Conservation (phyloP, 2,797 vertebrate species). For the Pantherophis alleghaniensis region DNA sequence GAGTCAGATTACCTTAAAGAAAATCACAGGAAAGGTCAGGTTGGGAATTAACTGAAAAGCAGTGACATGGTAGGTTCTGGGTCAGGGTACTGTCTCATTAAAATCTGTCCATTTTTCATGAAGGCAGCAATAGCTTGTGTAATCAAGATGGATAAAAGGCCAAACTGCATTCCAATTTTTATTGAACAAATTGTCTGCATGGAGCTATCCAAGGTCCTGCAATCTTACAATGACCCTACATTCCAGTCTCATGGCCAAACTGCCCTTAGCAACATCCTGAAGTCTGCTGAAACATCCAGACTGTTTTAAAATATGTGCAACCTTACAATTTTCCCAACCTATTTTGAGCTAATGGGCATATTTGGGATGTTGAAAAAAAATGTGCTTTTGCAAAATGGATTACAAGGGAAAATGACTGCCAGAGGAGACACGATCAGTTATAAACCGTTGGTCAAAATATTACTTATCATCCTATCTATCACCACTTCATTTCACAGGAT, state of each 20-base stretch:
- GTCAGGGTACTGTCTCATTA: not conserved
- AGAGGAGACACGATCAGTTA: not conserved
- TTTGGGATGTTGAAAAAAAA: not conserved
- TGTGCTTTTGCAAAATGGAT: not conserved
- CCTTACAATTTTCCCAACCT: not conserved
- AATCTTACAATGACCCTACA: not conserved
- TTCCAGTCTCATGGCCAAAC: not conserved
- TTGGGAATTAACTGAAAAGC: not conserved
- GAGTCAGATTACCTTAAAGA: not conserved
- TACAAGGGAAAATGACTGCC: not conserved
- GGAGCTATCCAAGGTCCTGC: constrained; percentile 8
- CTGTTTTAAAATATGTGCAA: not conserved
- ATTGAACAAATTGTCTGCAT: not conserved
- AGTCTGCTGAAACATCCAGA: not conserved
- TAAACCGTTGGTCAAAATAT: not conserved
- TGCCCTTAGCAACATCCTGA: not conserved
- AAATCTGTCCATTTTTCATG: not conserved
- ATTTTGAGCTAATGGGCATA: not conserved
- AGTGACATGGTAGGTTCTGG: not conserved
- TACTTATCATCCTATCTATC: not conserved
- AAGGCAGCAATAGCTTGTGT: not conserved
- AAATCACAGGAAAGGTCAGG: not conserved
- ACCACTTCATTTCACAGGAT: too few relatives aligned
- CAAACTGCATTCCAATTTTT: not conserved
- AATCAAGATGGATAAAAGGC: not conserved